phyloP scores from a whole-genome alignment of 2,113 vertebrate genomes.

The Nycticryphes semicollaris region DNA sequence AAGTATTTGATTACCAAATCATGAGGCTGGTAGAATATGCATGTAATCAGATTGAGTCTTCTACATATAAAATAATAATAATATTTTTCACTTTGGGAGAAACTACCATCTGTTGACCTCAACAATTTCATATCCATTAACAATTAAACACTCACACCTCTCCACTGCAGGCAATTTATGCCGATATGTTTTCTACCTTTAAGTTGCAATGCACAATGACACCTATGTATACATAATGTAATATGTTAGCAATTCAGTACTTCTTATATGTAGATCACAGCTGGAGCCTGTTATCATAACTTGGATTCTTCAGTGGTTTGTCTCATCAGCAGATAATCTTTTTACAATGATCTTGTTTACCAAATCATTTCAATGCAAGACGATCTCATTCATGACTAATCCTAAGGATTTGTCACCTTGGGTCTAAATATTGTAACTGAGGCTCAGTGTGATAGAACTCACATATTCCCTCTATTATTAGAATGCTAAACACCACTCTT shows the following conservation, averaged over 20 bases:
- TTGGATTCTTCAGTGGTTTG: background rate
- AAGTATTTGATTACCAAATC: constrained; percentile 44
- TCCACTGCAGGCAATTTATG: background rate
- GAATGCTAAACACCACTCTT: background rate
- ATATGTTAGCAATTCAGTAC: background rate
- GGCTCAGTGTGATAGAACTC: background rate
- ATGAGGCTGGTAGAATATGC: constrained; percentile 11
- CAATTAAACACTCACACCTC: background rate
- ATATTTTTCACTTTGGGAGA: background rate
- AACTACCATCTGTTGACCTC: background rate
- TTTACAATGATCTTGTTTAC: background rate
- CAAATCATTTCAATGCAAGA: background rate
- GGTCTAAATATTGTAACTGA: background rate
- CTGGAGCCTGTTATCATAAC: background rate
- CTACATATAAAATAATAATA: background rate
- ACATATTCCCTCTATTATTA: background rate
- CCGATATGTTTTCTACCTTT: background rate
- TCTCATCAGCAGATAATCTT: background rate
- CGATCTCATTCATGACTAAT: background rate
- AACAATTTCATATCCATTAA: background rate
- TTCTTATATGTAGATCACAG: background rate
- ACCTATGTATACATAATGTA: background rate
- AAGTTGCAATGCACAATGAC: background rate
- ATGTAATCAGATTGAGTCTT: constrained; percentile 7
- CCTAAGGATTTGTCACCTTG: background rate